These are phyloP conservation scores for Microtus montanus DNA, from an alignment of 2,113 vertebrate genomes.

Conservation along the genomic window DNA sequence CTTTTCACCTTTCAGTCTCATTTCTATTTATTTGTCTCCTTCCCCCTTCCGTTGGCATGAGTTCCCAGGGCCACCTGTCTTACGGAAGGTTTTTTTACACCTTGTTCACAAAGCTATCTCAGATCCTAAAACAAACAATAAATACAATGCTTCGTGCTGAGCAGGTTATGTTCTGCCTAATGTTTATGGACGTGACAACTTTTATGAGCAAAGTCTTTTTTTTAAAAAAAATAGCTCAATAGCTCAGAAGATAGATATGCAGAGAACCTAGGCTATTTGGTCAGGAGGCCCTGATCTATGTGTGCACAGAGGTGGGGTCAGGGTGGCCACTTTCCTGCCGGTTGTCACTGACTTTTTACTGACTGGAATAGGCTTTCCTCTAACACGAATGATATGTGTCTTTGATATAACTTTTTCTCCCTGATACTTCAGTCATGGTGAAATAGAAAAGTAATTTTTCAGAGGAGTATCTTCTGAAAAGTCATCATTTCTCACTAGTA, in stretches of 20 bases:
- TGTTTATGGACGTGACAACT: conserved; percentile 57
- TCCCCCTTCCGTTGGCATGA: neutral
- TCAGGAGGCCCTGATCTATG: neutral
- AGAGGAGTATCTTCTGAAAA: neutral
- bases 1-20: neutral
- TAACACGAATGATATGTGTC: neutral
- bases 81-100: conserved; percentile 24
- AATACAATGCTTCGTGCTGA: neutral
- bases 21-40: conserved; percentile 13
- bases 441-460: neutral
- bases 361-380: neutral
- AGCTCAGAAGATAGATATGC: neutral
- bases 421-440: neutral
- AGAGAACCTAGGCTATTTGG: neutral
- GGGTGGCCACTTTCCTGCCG: neutral
- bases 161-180: conserved; percentile 8
- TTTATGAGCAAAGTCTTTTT: conserved; percentile 24
- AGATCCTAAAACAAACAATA: conserved; percentile 47
- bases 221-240: neutral
- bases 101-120: conserved; percentile 49
- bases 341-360: conserved; percentile 12
- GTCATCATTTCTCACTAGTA: conserved; percentile 8
- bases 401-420: neutral
- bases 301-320: neutral
- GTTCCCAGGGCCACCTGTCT: neutral